These are phyloP conservation scores for Maniola hyperantus DNA, from an alignment of 2,888 invertebrate genomes.

Conservation along the genomic window DNA sequence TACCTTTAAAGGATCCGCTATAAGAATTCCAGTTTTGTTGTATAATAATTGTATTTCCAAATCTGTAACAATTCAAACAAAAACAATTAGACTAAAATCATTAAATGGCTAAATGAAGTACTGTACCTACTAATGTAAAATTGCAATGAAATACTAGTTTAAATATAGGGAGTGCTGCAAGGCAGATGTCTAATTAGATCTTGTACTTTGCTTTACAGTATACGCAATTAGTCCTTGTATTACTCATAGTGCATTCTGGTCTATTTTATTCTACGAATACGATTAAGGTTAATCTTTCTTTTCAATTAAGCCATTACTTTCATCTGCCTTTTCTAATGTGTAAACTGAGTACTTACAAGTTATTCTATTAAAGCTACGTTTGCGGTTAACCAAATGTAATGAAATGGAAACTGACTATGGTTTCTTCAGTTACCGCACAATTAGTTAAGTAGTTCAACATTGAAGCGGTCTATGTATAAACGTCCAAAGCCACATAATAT, in stretches of 20 bases:
- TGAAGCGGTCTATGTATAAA: constrained; percentile 17
- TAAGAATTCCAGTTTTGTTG: constrained; percentile 35
- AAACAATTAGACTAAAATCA: background rate
- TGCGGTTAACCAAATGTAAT: constrained; percentile 43
- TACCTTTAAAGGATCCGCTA: constrained; percentile 37
- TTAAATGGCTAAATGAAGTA: background rate
- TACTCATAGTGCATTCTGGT: constrained; percentile 21
- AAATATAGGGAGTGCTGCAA: constrained; percentile 6
- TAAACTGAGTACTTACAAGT: constrained; percentile 4
- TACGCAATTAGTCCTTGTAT: constrained; percentile 21
- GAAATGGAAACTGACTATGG: constrained; percentile 38
- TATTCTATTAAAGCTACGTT: constrained; percentile 32
- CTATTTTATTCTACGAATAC: constrained; percentile 28
- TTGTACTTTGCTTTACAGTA: constrained; percentile 22
- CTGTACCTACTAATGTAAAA: background rate
- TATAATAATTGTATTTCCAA: background rate
- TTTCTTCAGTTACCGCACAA: constrained; percentile 35
- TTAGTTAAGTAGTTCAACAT: constrained; percentile 29
- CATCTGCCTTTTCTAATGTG: constrained; percentile 19
- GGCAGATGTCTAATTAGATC: constrained; percentile 14
- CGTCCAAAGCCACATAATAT: background rate
- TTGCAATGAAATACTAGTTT: background rate
- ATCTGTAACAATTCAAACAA: constrained; percentile 26
- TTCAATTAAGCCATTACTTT: constrained; percentile 25
- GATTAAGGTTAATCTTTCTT: constrained; percentile 19